Evolutionary conservation across 2,797 vertebrate species (phyloP).

Genomic region (Rhabdomys pumilio): DNA sequence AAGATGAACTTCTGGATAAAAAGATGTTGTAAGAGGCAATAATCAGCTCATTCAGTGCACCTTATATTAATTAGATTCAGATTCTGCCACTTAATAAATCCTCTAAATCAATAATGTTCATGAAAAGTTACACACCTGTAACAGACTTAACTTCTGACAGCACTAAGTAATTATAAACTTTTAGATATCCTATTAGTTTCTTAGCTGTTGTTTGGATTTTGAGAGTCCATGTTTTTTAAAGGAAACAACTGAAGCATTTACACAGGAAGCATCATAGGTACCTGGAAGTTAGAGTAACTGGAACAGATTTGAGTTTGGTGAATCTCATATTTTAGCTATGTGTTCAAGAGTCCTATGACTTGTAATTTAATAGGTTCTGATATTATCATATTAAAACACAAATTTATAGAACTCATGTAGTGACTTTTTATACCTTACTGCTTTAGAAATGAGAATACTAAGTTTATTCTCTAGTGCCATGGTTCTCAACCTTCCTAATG

Average conservation of each 20-base stretch:
- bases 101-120: background rate
- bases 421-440: background rate
- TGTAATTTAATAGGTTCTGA: background rate
- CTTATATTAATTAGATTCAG: background rate
- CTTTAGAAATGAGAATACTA: constrained; percentile 49
- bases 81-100: background rate
- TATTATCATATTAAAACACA: background rate
- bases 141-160: background rate
- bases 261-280: background rate
- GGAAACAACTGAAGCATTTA: background rate
- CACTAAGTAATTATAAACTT: background rate
- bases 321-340: background rate
- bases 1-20: background rate
- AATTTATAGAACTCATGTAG: background rate
- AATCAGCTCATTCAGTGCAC: background rate
- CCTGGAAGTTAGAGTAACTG: background rate
- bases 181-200: background rate
- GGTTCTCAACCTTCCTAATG: background rate
- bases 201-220: background rate
- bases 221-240: background rate
- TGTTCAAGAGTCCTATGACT: background rate
- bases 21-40: background rate
- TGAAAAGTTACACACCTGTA: constrained; percentile 37
- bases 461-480: background rate
- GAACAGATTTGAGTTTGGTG: background rate